phyloP scores from a whole-genome alignment of 2,797 vertebrate species.

The Alouatta caraya region DNA sequence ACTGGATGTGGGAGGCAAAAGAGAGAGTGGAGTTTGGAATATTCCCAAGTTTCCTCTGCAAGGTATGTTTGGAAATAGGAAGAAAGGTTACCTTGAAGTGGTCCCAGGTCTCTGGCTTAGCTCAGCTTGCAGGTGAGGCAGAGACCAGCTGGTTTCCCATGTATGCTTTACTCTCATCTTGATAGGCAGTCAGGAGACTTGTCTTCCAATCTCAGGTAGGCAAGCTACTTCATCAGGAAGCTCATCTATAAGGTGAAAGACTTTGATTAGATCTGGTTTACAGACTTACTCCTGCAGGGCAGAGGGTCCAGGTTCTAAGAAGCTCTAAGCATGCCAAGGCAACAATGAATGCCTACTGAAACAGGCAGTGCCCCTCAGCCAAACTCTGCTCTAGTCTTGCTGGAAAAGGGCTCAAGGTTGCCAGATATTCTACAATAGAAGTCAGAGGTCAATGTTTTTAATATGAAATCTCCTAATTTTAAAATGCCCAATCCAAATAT shows the following conservation, averaged over 20 bases:
- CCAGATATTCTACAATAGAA: background rate
- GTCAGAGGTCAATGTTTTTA: background rate
- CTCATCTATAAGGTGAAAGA: background rate
- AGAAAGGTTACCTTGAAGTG: background rate
- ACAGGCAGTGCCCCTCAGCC: background rate
- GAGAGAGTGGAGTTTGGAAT: background rate
- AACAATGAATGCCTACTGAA: background rate
- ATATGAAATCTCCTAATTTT: background rate
- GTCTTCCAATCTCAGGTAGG: background rate
- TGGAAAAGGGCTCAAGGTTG: background rate
- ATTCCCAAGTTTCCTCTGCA: background rate
- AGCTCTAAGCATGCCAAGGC: background rate
- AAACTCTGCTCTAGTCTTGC: background rate
- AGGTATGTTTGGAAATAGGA: background rate
- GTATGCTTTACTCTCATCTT: background rate
- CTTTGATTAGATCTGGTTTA: background rate
- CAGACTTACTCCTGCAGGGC: background rate
- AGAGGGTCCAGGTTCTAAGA: background rate
- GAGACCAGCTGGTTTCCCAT: background rate
- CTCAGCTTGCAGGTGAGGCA: background rate
- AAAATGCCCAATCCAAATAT: background rate
- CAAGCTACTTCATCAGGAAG: background rate
- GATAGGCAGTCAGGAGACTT: background rate
- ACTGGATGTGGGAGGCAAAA: slow-evolving; percentile 27
- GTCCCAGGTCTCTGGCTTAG: background rate